Evolutionary conservation across 2,888 invertebrate genomes (phyloP).

Genomic region (Crepidodera aurea): DNA sequence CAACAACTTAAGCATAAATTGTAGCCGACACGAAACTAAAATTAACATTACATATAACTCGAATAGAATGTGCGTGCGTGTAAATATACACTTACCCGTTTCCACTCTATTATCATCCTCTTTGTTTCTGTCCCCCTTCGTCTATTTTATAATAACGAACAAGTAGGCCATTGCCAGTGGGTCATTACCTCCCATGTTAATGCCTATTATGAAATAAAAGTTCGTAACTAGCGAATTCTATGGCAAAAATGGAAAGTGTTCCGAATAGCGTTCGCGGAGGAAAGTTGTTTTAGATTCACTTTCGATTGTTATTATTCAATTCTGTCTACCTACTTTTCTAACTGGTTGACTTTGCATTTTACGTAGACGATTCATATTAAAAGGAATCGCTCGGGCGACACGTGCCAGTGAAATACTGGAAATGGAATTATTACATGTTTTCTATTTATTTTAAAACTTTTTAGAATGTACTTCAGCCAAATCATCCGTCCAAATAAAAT

Average conservation of each 20-base stretch:
- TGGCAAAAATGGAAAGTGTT: conserved; percentile 58
- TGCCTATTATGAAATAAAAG: conserved; percentile 48
- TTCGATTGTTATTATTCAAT: conserved; percentile 39
- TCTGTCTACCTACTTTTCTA: conserved; percentile 21
- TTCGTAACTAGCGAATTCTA: conserved; percentile 47
- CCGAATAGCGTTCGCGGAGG: conserved; percentile 46
- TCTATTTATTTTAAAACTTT: too few relatives aligned
- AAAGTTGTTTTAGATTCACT: conserved; percentile 44
- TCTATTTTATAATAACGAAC: conserved; percentile 37
- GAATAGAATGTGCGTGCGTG: neutral
- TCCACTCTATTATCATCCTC: conserved; percentile 24
- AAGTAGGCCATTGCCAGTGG: conserved; percentile 60
- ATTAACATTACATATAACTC: neutral
- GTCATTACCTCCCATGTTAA: conserved; percentile 55
- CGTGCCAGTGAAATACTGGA: neutral
- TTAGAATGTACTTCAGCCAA: too few relatives aligned
- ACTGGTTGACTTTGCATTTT: conserved; percentile 4
- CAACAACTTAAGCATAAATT: neutral
- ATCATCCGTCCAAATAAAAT: too few relatives aligned
- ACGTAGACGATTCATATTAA: too few relatives aligned
- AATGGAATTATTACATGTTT: too few relatives aligned
- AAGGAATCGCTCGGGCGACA: neutral
- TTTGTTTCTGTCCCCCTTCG: conserved; percentile 18
- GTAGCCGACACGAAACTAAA: neutral
- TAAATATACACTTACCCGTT: neutral